These are phyloP conservation scores for Aplochiton taeniatus DNA, from an alignment of 2,797 vertebrate genomes.

Conservation along the genomic window DNA sequence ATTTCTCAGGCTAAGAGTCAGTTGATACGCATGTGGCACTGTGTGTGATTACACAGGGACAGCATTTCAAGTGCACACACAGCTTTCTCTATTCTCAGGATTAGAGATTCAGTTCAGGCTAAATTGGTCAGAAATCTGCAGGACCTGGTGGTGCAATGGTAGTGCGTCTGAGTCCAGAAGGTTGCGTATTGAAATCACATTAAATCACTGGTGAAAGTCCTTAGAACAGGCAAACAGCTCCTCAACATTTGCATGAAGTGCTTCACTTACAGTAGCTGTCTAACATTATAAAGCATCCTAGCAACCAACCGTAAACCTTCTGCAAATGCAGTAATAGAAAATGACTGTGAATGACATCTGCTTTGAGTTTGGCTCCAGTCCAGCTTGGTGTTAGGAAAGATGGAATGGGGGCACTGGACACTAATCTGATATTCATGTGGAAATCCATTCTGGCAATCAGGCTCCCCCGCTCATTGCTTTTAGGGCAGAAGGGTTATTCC, in stretches of 20 bases:
- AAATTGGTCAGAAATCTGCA: neutral
- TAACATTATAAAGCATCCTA: too few relatives aligned
- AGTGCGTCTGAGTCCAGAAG: neutral
- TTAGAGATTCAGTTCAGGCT: too few relatives aligned
- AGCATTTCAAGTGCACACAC: too few relatives aligned
- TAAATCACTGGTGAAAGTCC: neutral
- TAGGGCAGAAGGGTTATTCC: neutral
- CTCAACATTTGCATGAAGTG: too few relatives aligned
- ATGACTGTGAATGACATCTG: neutral
- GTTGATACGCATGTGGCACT: too few relatives aligned
- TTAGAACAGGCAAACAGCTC: neutral
- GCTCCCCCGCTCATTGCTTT: slow-evolving; percentile 14
- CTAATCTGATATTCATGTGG: slow-evolving; percentile 20
- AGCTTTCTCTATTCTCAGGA: too few relatives aligned
- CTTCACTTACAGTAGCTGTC: too few relatives aligned
- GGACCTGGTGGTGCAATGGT: neutral
- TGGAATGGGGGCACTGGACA: slow-evolving; percentile 8
- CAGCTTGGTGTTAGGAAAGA: slow-evolving; percentile 15
- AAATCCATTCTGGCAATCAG: slow-evolving; percentile 19
- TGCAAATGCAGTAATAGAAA: neutral
- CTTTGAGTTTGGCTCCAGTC: neutral
- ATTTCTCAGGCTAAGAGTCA: too few relatives aligned
- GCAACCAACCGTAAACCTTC: too few relatives aligned
- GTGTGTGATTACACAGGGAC: too few relatives aligned
- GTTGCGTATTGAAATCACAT: slow-evolving; percentile 3